Percentiles rank a stretch among this genome's conserved stretches.
Conservation (phyloP, 2,113 vertebrate species). For the Petromus typicus region DNA sequence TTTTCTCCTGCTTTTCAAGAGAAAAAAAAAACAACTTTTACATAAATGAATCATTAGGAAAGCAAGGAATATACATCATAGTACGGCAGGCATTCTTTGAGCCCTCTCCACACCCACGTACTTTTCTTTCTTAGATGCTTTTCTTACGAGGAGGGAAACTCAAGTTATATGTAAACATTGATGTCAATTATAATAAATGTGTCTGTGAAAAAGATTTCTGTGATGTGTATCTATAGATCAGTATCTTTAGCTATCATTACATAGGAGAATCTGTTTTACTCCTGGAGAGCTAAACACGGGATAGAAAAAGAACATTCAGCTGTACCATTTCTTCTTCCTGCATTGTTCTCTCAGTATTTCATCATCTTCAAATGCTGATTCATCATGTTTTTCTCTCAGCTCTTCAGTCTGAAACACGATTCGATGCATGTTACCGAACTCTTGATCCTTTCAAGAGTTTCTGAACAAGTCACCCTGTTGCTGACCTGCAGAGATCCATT, state of each 20-base stretch:
- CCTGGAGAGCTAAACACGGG: not conserved
- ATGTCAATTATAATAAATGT: not conserved
- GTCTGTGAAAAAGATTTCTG: not conserved
- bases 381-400: slow-evolving; percentile 32
- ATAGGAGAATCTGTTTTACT: not conserved
- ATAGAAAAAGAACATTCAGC: not conserved
- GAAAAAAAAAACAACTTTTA: not conserved
- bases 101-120: fast-evolving
- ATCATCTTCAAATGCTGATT: slow-evolving; percentile 23
- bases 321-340: not conserved
- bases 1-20: not conserved
- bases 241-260: not conserved
- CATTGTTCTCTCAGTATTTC: not conserved
- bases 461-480: slow-evolving; percentile 48
- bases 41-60: not conserved
- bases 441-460: slow-evolving; percentile 64
- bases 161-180: not conserved
- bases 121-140: not conserved
- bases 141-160: not conserved
- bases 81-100: not conserved
- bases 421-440: slow-evolving; percentile 52
- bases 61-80: not conserved
- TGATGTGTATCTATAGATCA: not conserved
- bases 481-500: slow-evolving; percentile 76
- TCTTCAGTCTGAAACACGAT: not conserved